Conservation (phyloP, 2,888 invertebrate species). For the Caenorhabditis sp. region DNA sequence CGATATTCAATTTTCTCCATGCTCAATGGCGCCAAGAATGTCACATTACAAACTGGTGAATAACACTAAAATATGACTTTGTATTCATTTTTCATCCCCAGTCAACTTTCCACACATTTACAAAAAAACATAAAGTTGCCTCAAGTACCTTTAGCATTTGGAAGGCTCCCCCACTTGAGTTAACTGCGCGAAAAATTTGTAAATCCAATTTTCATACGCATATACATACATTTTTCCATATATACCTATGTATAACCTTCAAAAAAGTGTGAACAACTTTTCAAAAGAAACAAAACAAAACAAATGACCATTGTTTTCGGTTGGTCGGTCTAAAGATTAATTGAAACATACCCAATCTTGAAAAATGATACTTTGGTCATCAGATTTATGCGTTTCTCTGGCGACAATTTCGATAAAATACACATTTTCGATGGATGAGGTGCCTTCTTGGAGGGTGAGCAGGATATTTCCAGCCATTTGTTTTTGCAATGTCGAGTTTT, state of each 20-base stretch:
- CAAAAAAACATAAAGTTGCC: background rate
- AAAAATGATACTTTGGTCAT: conserved; percentile 27
- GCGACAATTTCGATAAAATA: conserved; percentile 38
- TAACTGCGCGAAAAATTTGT: background rate
- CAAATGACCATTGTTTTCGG: too few relatives aligned
- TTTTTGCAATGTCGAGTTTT: conserved; percentile 7
- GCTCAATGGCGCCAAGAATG: conserved; percentile 26
- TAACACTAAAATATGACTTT: conserved; percentile 40
- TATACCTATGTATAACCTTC: too few relatives aligned
- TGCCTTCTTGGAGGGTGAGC: conserved; percentile 14
- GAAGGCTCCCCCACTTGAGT: too few relatives aligned
- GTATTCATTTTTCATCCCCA: background rate
- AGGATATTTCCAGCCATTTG: conserved; percentile 24
- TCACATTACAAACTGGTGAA: conserved; percentile 27
- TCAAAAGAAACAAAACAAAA: too few relatives aligned
- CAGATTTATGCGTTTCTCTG: conserved; percentile 15
- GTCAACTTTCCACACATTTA: background rate
- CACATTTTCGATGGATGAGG: conserved; percentile 14
- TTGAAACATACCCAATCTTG: conserved; percentile 35
- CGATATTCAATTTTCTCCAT: conserved; percentile 20
- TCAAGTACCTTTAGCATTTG: background rate
- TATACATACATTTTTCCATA: conserved; percentile 10
- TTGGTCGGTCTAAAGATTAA: background rate
- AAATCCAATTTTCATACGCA: conserved; percentile 28
- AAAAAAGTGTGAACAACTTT: too few relatives aligned